Evolutionary conservation across 2,113 vertebrate genomes (phyloP), one percentile per base, ranked within the genome.

Genomic region (Dromaius novaehollandiae): DNA sequence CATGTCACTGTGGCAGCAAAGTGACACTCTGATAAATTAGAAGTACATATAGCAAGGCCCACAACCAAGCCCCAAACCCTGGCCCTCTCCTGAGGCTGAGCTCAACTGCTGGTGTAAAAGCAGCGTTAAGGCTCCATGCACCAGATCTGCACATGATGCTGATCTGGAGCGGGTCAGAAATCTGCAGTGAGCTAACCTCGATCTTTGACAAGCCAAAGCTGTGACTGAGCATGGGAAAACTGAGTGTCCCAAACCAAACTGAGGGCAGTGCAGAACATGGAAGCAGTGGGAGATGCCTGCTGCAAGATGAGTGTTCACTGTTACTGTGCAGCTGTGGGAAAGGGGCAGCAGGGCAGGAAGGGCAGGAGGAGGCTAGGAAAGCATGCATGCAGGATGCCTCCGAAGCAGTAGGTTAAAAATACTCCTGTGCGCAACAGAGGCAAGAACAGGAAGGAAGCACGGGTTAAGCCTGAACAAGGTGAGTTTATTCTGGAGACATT

Each of bases 391-490:
- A 95, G 65, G 75, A 66, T 73, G 88, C 58, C 58, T 51, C 74
- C 40, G 26, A 81, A 77, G 80, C 26, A 0, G 40, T 6, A 71
- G 19, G 64, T 64, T 96, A 97, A 97, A 98, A 98, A 97, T 97
- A 97, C 46, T 44, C 63, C 78, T 51, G 65, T 76, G 85, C 66
- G 82, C 82, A 86, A 88, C 77, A 97, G 82, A 95, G 80, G 90
- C 85, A 82, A 94, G 88, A 95, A 94, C 95, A 97, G 97, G 98
- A 97, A 98, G 98, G 97, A 97, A 98, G 87, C 93, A 96, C 81
- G 91, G 90, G 82, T 51, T 90, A 68, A 93, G 93, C 89, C 71
- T 77, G 83, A 58, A 73, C 61, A 84, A 92, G 82, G 56, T 51
- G 84, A 83, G 50, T 66, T 66, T 42, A 56, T 58, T 53, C 89